These are phyloP conservation scores for Phorcus lineatus DNA, from an alignment of 2,888 invertebrate species.

Conservation along the genomic window DNA sequence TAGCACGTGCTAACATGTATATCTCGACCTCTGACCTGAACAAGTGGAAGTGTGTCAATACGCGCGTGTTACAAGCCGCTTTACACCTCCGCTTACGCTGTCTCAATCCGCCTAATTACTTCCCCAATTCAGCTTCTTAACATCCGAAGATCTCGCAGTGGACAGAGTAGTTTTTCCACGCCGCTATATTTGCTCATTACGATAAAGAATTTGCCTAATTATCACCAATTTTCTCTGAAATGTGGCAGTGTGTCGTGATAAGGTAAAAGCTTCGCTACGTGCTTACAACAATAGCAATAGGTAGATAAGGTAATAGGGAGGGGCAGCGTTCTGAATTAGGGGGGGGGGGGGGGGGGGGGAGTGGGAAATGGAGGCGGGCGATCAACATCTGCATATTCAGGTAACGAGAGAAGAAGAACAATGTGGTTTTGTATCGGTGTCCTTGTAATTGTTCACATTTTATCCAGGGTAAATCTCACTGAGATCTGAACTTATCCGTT, in stretches of 20 bases:
- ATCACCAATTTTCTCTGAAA: conserved; percentile 25
- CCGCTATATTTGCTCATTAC: conserved; percentile 13
- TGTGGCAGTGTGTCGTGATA: conserved; percentile 18
- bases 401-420: too few species aligned
- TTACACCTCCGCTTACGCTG: conserved; percentile 3
- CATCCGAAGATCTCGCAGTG: not conserved
- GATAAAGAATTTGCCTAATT: conserved; percentile 23
- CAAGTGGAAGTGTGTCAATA: too few species aligned
- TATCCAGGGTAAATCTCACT: too few species aligned
- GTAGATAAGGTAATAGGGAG: not conserved
- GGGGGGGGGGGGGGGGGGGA: too few species aligned
- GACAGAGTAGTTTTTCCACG: not conserved
- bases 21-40: too few species aligned
- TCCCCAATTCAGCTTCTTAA: not conserved
- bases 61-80: not conserved
- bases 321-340: too few species aligned
- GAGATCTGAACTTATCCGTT: too few species aligned
- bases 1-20: too few species aligned
- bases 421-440: too few species aligned
- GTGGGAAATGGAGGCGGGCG: too few species aligned
- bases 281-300: not conserved
- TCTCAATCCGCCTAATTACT: conserved; percentile 12
- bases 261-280: conserved; percentile 1
- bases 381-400: too few species aligned
- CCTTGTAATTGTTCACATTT: too few species aligned